Conservation (phyloP, 2,113 vertebrate genomes). For the Eubucco bourcierii region DNA sequence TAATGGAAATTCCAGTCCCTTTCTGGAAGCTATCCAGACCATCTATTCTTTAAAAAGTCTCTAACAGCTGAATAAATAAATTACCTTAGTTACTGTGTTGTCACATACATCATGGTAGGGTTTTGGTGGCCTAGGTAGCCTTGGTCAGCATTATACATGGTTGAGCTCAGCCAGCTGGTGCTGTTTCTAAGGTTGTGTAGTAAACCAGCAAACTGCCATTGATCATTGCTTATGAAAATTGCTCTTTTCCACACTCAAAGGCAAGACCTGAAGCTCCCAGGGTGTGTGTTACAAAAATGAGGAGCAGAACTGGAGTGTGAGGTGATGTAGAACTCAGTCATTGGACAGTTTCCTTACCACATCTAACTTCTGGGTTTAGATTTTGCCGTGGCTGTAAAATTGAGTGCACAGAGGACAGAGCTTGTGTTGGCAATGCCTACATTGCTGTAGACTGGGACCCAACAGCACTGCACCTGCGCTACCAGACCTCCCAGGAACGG, state of each 20-base stretch:
- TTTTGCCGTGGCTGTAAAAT: slow-evolving; percentile 95
- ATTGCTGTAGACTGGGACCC: slow-evolving; percentile 99
- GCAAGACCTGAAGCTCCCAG: not conserved
- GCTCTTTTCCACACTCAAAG: not conserved
- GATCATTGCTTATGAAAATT: not conserved
- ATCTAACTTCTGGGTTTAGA: slow-evolving; percentile 51
- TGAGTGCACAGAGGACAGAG: slow-evolving; percentile 89
- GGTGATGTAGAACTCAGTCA: not conserved
- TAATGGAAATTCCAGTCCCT: not conserved
- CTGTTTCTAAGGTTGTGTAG: not conserved
- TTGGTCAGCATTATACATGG: not conserved
- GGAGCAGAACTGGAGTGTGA: not conserved
- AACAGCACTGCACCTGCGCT: slow-evolving; percentile 94
- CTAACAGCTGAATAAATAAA: not conserved
- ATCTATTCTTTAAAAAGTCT: not conserved
- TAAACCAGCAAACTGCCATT: not conserved
- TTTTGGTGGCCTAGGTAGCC: accelerated
- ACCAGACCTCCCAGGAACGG: slow-evolving; percentile 97
- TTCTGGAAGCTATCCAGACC: not conserved
- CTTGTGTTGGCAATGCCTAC: slow-evolving; percentile 89
- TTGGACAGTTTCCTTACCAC: not conserved
- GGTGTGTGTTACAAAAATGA: not conserved
- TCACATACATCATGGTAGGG: not conserved
- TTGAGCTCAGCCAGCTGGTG: not conserved
- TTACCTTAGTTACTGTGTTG: not conserved